Evolutionary conservation across 35 echinoderm and acorn worm genomes (phyloP), one percentile per base, ranked within the genome.

Genomic region (Lytechinus pictus): DNA sequence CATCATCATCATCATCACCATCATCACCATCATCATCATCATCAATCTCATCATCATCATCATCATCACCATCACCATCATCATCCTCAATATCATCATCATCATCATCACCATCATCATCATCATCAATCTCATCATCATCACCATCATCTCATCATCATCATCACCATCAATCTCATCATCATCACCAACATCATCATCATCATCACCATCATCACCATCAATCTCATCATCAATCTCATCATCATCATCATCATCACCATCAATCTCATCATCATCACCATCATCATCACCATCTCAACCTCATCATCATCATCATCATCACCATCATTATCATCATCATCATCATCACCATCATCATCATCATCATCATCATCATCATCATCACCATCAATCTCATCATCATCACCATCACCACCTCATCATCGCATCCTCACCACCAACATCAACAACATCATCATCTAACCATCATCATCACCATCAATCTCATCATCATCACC

Each of bases 191-290:
- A 3, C 87, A 89, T 1, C 87, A 89, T 44, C 87, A 89, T 53
- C 87, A 89, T 16, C 87, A 6, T 53, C n/a, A 89, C 44, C 87
- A 89, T 29, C 87, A 89, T 0, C 87, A 89, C 10, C 87, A 89
- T 29, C 87, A 89, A 5, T 27, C 27, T 21, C 27, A 89, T 44
- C 12, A 89, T 6, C 91, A 93, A 11, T n/a, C 54, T 53, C 91
- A 93, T 9, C 5, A 93, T 93, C 10, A 93, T 93, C 54, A 93
- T 93, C 91, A 93, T 54, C 54, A 93, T 55, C 91, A 93, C 56
- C 54, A 92, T n/a, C 52, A 92, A 11, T 53, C 54, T 92, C 54
- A 92, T 21, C 52, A 89, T 89, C 87, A 89, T 89, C 87, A 8
- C 33, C 52, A 89, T 27, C 87, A 33, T 89, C 87, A 89, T 9